These are phyloP conservation scores for Micrastur ruficollis DNA, from an alignment of 2,797 vertebrate genomes.

Conservation along the genomic window DNA sequence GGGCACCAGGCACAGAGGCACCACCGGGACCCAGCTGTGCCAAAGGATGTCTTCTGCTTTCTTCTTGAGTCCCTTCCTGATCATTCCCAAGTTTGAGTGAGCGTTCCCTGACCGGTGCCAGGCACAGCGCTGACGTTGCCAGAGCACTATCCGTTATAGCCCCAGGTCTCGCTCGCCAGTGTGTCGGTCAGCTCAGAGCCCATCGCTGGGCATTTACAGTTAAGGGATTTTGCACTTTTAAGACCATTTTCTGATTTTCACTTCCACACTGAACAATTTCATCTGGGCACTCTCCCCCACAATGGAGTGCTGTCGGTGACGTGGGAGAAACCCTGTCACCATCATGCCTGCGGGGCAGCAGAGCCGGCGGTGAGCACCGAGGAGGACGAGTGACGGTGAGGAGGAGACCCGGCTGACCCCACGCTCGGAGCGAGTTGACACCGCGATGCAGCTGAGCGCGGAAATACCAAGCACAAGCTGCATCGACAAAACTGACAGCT, in stretches of 20 bases:
- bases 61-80: neutral
- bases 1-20: neutral
- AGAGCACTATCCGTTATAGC: neutral
- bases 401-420: neutral
- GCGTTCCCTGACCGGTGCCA: neutral
- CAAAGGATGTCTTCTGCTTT: neutral
- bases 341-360: fast-evolving
- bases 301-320: neutral
- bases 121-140: neutral
- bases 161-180: neutral
- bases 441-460: fast-evolving
- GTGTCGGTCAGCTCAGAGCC: fast-evolving
- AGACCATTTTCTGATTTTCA: neutral
- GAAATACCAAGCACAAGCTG: neutral
- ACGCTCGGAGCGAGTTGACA: fast-evolving
- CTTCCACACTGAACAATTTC: neutral
- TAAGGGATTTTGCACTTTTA: neutral
- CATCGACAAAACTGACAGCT: neutral
- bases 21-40: no score
- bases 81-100: neutral
- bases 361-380: fast-evolving
- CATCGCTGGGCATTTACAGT: neutral
- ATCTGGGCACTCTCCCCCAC: no score
- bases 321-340: neutral
- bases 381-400: neutral